A percentile compares a stretch with the other conserved stretches of the same genome.
These are phyloP conservation scores for Agonopterix arenella DNA, from an alignment of 2,888 invertebrate species.

Conservation along the genomic window DNA sequence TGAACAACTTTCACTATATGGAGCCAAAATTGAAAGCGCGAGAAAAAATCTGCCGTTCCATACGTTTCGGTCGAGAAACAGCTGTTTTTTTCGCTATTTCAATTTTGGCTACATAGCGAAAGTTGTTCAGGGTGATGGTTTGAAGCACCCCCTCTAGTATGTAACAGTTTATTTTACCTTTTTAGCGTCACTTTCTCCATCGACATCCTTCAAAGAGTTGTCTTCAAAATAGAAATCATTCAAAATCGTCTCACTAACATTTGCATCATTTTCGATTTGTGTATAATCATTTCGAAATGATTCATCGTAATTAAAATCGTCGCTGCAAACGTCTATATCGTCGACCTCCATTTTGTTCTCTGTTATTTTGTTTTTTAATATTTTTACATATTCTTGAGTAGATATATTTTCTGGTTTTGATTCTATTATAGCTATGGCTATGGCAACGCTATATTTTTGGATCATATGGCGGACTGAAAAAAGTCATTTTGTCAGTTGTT, in stretches of 20 bases:
- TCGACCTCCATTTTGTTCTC: conserved; percentile 19
- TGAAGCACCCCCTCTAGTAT: no score
- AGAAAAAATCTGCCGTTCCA: no score
- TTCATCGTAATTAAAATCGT: conserved; percentile 36
- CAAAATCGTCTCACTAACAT: conserved; percentile 8
- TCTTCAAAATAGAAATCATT: conserved; percentile 6
- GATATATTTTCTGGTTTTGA: conserved; percentile 33
- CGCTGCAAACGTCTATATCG: conserved; percentile 32
- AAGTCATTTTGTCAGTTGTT: not conserved
- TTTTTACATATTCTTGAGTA: conserved; percentile 28
- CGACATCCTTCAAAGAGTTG: not conserved
- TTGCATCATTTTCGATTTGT: conserved; percentile 1
- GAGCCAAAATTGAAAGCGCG: no score
- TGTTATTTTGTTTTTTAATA: conserved; percentile 28
- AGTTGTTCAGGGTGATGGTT: no score
- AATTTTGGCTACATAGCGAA: no score
- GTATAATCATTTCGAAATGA: not conserved
- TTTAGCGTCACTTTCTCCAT: no score
- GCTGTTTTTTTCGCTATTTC: no score
- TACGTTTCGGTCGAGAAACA: no score
- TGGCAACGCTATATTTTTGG: conserved; percentile 38
- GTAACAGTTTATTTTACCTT: no score
- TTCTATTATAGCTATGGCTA: conserved; percentile 41
- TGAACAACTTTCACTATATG: no score
- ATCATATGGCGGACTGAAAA: conserved; percentile 37